phyloP scores from a whole-genome alignment of 2,888 invertebrate genomes.

The Acleris cristana region DNA sequence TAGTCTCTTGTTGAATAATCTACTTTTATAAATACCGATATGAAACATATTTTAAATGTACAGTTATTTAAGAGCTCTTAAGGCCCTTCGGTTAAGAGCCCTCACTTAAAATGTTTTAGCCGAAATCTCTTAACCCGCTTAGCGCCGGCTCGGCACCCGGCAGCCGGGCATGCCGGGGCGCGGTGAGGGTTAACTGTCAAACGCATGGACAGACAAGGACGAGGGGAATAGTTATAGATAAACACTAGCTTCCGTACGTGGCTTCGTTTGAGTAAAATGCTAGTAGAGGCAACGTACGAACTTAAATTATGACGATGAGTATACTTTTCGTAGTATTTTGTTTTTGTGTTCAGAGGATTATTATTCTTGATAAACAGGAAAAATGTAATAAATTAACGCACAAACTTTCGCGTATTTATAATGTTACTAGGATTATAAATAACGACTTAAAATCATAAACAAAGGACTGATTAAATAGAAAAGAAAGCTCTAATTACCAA shows the following conservation, averaged over 20 bases:
- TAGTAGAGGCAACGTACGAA: no score
- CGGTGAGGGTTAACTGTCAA: constrained; percentile 10
- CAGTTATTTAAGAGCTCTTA: constrained; percentile 3
- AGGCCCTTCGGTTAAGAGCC: constrained; percentile 12
- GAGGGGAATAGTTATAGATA: background rate
- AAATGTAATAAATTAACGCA: no score
- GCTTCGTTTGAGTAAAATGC: background rate
- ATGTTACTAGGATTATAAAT: no score
- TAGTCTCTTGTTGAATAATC: no score
- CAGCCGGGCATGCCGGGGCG: constrained; percentile 3
- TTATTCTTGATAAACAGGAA: no score
- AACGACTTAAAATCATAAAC: no score
- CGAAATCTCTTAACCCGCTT: constrained; percentile 34
- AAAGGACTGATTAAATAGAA: no score
- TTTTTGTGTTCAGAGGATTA: no score
- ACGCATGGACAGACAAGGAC: constrained; percentile 19
- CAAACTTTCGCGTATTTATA: no score
- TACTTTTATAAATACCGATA: background rate
- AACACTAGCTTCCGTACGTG: background rate
- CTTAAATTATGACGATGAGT: no score
- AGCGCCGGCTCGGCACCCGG: background rate
- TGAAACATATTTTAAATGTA: background rate
- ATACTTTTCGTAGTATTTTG: no score
- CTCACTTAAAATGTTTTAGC: constrained; percentile 20
- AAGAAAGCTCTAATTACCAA: no score